phyloP scores from a whole-genome alignment of 2,888 invertebrate genomes.

The Drosophila paranaensis region DNA sequence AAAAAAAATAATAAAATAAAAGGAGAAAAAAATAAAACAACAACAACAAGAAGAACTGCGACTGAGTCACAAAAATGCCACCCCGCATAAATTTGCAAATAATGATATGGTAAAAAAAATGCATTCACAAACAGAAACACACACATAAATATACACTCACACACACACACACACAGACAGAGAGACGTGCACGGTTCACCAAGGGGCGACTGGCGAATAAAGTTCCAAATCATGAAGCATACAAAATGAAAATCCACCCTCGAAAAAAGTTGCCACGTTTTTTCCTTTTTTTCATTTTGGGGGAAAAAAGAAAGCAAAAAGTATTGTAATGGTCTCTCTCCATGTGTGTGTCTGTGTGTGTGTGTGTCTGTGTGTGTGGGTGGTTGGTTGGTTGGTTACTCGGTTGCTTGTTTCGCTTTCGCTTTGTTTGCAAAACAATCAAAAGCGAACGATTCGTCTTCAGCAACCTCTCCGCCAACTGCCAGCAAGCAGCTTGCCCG shows the following conservation, averaged over 20 bases:
- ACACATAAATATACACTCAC: neutral
- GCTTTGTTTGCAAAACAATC: conserved; percentile 81
- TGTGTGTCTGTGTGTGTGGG: conserved; percentile 26
- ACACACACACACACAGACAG: conserved; percentile 10
- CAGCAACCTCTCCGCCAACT: neutral
- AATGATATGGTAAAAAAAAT: conserved; percentile 74
- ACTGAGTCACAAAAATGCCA: conserved; percentile 70
- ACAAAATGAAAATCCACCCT: conserved; percentile 81
- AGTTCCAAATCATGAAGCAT: conserved; percentile 79
- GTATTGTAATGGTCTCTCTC: conserved; percentile 44
- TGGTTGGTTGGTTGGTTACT: conserved; percentile 28
- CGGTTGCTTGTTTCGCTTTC: conserved; percentile 58
- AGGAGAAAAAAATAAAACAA: neutral
- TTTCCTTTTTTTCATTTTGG: conserved; percentile 51
- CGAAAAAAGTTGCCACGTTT: conserved; percentile 73
- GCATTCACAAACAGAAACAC: conserved; percentile 34
- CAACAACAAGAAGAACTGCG: conserved; percentile 14
- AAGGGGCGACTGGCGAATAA: conserved; percentile 67
- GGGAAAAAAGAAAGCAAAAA: conserved; percentile 70
- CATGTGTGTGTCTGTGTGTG: conserved; percentile 19
- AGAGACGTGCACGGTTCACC: conserved; percentile 13
- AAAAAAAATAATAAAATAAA: too few species aligned
- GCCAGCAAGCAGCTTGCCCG: neutral
- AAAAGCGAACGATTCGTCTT: conserved; percentile 64
- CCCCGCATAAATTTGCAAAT: conserved; percentile 81